These are phyloP conservation scores for Otocyon megalotis DNA, from an alignment of 2,113 vertebrate species.

Conservation along the genomic window DNA sequence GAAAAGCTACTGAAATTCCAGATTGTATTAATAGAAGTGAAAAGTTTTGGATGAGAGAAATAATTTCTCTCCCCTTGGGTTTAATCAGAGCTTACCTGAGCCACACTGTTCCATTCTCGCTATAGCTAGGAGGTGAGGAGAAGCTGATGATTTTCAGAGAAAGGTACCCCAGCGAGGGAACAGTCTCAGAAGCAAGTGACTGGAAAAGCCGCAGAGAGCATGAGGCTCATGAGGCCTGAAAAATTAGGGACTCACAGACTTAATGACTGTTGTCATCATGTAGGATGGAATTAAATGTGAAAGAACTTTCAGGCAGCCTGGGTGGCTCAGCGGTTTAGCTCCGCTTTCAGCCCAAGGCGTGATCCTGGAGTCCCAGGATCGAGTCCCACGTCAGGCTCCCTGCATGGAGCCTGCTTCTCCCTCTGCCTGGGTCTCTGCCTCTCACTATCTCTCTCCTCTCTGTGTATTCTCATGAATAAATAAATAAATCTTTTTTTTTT, in stretches of 20 bases:
- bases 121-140: neutral
- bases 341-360: too few species aligned
- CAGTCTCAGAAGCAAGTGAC: neutral
- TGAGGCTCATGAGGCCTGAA: neutral
- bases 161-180: neutral
- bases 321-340: too few species aligned
- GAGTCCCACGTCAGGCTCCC: too few species aligned
- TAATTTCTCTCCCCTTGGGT: neutral
- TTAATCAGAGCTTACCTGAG: neutral
- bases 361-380: too few species aligned
- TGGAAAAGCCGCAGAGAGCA: neutral
- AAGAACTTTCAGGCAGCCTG: neutral
- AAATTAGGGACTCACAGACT: neutral
- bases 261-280: neutral
- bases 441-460: too few species aligned
- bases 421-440: too few species aligned
- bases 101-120: neutral
- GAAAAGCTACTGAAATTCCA: conserved; percentile 21
- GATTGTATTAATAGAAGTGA: conserved; percentile 45
- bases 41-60: neutral
- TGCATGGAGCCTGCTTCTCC: too few species aligned
- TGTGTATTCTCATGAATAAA: too few species aligned
- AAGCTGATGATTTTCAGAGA: neutral
- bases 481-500: too few species aligned
- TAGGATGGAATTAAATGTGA: neutral